These are phyloP conservation scores for Upupa epops DNA, from an alignment of 2,113 vertebrate genomes.

Conservation along the genomic window DNA sequence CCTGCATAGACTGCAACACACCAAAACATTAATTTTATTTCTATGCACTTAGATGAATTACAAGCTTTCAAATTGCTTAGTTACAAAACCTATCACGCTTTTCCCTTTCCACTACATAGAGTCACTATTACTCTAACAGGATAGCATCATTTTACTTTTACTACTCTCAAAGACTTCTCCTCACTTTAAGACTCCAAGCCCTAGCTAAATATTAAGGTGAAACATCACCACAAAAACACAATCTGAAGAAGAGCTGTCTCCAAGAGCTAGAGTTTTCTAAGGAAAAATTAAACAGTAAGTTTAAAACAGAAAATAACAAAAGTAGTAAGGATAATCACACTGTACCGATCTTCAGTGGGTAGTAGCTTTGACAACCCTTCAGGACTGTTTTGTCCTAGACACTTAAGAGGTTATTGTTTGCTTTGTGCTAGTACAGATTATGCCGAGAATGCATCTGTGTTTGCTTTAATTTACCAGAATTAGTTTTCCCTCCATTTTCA, in stretches of 20 bases:
- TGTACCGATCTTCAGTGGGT: neutral
- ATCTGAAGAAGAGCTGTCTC: neutral
- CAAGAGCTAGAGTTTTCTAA: neutral
- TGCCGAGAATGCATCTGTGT: neutral
- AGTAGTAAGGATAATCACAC: neutral
- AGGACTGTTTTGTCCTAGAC: neutral
- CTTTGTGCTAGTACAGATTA: neutral
- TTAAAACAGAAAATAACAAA: neutral
- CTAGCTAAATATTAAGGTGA: neutral
- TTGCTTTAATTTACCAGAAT: constrained; percentile 22
- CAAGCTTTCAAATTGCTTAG: neutral
- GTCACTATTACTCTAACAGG: neutral
- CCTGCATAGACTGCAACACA: neutral
- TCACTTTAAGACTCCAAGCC: neutral
- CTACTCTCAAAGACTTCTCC: neutral
- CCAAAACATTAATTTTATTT: neutral
- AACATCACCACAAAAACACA: neutral
- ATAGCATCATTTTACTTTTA: neutral
- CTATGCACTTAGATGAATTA: neutral
- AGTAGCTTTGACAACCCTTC: neutral
- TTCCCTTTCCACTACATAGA: neutral
- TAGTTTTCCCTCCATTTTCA: constrained; percentile 9
- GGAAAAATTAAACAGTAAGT: neutral
- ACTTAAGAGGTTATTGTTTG: neutral
- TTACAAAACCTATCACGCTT: neutral